Percentiles rank a stretch among this genome's conserved stretches.
Conservation (phyloP, 2,888 invertebrate species). For the Drosophila bunnanda region DNA sequence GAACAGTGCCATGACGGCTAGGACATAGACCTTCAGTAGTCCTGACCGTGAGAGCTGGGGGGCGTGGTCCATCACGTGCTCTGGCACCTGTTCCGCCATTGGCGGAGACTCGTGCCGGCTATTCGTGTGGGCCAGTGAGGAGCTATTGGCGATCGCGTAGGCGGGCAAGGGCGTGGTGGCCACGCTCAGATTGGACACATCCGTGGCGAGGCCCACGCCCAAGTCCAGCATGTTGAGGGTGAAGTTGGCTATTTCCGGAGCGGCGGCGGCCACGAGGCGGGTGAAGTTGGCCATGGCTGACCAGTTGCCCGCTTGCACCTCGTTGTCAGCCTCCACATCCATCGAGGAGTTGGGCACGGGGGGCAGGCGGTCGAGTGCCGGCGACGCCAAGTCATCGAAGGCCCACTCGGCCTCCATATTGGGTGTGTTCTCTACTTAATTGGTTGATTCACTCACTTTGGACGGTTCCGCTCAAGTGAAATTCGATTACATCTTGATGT, state of each 20-base stretch:
- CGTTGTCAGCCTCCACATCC: constrained; percentile 33
- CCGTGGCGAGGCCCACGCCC: constrained; percentile 51
- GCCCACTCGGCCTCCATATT: constrained; percentile 20
- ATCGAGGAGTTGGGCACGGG: constrained; percentile 6
- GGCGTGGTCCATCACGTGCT: constrained; percentile 87
- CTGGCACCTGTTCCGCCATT: constrained; percentile 64
- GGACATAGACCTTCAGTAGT: constrained; percentile 88
- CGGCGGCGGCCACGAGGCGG: constrained; percentile 53
- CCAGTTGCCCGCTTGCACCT: constrained; percentile 52
- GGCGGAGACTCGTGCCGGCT: constrained; percentile 53
- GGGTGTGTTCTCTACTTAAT: neutral
- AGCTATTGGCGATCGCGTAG: constrained; percentile 55
- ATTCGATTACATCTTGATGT: constrained; percentile 7
- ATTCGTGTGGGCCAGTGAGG: constrained; percentile 55
- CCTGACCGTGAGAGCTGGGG: constrained; percentile 88
- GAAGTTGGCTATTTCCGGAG: constrained; percentile 67
- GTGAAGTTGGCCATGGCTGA: constrained; percentile 56
- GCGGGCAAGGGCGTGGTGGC: constrained; percentile 32
- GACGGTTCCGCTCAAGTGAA: constrained; percentile 7
- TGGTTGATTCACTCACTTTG: neutral
- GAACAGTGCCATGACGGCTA: constrained; percentile 89
- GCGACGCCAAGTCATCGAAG: constrained; percentile 16
- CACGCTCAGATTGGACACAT: constrained; percentile 21
- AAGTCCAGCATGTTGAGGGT: constrained; percentile 64
- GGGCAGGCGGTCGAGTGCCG: constrained; percentile 23